These are phyloP conservation scores for Phrynosoma blainvillii DNA, from an alignment of 2,113 vertebrate species.

Conservation along the genomic window DNA sequence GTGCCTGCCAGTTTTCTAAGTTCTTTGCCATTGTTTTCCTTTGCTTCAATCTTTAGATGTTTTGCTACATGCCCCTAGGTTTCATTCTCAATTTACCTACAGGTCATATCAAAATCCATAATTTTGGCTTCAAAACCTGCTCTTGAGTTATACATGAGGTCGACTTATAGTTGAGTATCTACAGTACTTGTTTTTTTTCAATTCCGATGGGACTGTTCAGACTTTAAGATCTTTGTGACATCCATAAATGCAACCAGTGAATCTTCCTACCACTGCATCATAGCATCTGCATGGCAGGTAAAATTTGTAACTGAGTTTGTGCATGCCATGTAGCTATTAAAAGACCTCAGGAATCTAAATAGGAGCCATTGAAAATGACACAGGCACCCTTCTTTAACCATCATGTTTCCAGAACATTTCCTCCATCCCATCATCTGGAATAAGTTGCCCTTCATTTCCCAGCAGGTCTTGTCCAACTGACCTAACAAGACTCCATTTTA, in stretches of 20 bases:
- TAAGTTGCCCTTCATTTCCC: not conserved
- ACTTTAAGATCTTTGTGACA: not conserved
- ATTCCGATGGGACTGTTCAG: not conserved
- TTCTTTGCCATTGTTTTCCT: too few species aligned
- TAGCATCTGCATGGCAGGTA: not conserved
- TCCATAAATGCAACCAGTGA: not conserved
- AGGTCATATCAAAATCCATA: too few species aligned
- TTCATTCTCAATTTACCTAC: too few species aligned
- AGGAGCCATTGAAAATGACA: not conserved
- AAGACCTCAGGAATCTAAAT: not conserved
- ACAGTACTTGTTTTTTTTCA: too few species aligned
- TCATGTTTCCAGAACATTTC: not conserved
- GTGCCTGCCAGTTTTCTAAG: too few species aligned
- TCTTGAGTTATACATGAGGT: too few species aligned
- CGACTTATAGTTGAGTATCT: too few species aligned
- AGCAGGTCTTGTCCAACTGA: not conserved
- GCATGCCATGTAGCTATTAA: not conserved
- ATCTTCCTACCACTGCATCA: not conserved
- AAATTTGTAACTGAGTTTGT: not conserved
- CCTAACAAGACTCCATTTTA: not conserved
- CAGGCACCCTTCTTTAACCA: not conserved
- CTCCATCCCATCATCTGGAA: not conserved
- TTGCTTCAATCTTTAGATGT: too few species aligned
- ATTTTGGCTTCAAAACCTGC: too few species aligned
- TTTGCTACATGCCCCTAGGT: too few species aligned